Percentiles rank a stretch among this genome's conserved stretches.
Evolutionary conservation across 2,797 vertebrate genomes (phyloP).

Genomic region (Pteropus rufus): DNA sequence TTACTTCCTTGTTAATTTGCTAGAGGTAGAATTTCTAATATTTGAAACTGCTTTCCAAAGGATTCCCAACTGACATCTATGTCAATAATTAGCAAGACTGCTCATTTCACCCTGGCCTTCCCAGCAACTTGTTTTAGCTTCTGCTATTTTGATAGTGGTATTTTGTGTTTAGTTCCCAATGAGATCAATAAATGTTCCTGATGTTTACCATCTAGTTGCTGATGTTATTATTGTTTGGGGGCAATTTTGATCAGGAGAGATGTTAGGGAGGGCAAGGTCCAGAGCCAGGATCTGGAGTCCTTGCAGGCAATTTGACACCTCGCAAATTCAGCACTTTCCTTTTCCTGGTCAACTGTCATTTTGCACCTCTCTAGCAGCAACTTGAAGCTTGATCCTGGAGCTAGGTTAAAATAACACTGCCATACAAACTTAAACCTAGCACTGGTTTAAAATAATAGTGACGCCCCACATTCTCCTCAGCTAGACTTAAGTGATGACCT

Average conservation of each 20-base stretch:
- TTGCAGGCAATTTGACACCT: background rate
- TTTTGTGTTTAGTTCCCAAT: background rate
- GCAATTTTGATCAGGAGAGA: background rate
- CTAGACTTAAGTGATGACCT: background rate
- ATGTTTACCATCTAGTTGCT: background rate
- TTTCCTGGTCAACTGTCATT: background rate
- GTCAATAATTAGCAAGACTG: too few species aligned
- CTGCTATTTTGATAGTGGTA: background rate
- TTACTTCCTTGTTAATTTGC: background rate
- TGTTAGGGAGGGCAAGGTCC: background rate
- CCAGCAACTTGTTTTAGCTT: background rate
- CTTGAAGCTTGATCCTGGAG: background rate
- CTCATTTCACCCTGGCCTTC: background rate
- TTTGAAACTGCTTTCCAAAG: background rate
- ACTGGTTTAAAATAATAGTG: background rate
- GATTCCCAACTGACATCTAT: too few species aligned
- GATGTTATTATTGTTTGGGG: background rate
- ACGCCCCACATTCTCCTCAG: background rate
- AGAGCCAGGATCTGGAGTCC: rapidly evolving
- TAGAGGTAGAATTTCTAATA: background rate
- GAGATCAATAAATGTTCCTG: background rate
- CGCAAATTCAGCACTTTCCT: background rate
- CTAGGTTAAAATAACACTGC: background rate
- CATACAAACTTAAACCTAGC: background rate
- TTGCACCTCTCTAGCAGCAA: background rate